Conservation (phyloP, 2,888 invertebrate genomes). For the Bibio marci region DNA sequence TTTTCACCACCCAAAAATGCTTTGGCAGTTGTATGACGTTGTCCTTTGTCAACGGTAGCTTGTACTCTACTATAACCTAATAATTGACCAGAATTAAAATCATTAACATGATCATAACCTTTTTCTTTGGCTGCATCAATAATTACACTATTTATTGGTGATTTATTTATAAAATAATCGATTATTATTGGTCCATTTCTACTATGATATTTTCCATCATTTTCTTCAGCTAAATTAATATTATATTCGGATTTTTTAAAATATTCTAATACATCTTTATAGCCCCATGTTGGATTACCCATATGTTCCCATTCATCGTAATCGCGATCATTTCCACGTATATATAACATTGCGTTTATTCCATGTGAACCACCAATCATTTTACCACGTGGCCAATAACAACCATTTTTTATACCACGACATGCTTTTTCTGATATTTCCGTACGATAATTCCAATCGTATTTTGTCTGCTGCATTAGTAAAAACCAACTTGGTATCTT, state of each 20-base stretch:
- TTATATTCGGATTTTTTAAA: slow-evolving; percentile 69
- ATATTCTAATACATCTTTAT: slow-evolving; percentile 52
- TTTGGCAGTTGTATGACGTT: slow-evolving; percentile 52
- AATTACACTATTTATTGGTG: slow-evolving; percentile 38
- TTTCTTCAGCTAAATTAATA: slow-evolving; percentile 7
- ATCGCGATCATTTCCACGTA: slow-evolving; percentile 59
- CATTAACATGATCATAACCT: slow-evolving; percentile 43
- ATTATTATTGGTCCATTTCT: background rate
- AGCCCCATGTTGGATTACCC: slow-evolving; percentile 70
- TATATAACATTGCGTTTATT: slow-evolving; percentile 43
- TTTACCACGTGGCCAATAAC: slow-evolving; percentile 44
- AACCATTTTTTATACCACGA: slow-evolving; percentile 16
- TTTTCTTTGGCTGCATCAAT: slow-evolving; percentile 42
- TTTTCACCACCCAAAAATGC: slow-evolving; percentile 40
- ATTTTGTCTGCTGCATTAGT: slow-evolving; percentile 11
- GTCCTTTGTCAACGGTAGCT: slow-evolving; percentile 47
- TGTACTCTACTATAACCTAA: slow-evolving; percentile 49
- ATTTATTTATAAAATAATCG: background rate
- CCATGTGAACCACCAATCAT: slow-evolving; percentile 42
- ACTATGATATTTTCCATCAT: slow-evolving; percentile 1
- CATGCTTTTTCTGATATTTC: slow-evolving; percentile 15
- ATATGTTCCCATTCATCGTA: slow-evolving; percentile 62
- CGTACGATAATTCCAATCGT: slow-evolving; percentile 17
- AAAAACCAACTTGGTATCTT: slow-evolving; percentile 12
- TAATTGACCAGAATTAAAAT: slow-evolving; percentile 44